These are phyloP conservation scores for Mormyrops boulengeri DNA, from an alignment of 2,797 vertebrate genomes.

Conservation along the genomic window DNA sequence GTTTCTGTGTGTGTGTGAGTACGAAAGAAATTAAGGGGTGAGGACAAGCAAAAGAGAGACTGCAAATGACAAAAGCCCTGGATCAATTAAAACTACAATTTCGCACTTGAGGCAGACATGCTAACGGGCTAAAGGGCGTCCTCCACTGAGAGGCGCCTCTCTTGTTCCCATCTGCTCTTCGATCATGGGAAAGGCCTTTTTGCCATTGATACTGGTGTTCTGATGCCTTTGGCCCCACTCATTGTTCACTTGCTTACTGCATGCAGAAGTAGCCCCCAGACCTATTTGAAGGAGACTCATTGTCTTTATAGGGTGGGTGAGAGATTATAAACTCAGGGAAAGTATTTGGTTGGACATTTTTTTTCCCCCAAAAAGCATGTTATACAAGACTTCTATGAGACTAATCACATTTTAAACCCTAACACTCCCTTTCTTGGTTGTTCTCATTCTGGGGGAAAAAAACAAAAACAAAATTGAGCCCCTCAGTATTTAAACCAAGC, in stretches of 20 bases:
- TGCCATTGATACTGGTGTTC: slow-evolving; percentile 39
- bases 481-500: background rate
- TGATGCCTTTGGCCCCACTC: background rate
- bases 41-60: slow-evolving; percentile 21
- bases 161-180: slow-evolving; percentile 41
- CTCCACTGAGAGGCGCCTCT: background rate
- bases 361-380: background rate
- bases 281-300: background rate
- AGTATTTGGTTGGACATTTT: background rate
- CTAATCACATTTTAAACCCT: background rate
- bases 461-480: background rate
- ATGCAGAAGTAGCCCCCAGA: background rate
- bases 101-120: background rate
- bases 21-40: background rate
- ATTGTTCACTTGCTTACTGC: background rate
- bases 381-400: background rate
- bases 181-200: slow-evolving; percentile 43
- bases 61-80: background rate
- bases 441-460: background rate
- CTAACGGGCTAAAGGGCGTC: slow-evolving; percentile 17
- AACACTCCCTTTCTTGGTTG: background rate
- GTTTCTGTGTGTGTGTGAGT: background rate
- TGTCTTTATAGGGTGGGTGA: background rate
- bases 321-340: background rate
- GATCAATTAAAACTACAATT: background rate